Conservation (phyloP, 1,140 invertebrate species). For the Yoshiicerus persimilis region DNA sequence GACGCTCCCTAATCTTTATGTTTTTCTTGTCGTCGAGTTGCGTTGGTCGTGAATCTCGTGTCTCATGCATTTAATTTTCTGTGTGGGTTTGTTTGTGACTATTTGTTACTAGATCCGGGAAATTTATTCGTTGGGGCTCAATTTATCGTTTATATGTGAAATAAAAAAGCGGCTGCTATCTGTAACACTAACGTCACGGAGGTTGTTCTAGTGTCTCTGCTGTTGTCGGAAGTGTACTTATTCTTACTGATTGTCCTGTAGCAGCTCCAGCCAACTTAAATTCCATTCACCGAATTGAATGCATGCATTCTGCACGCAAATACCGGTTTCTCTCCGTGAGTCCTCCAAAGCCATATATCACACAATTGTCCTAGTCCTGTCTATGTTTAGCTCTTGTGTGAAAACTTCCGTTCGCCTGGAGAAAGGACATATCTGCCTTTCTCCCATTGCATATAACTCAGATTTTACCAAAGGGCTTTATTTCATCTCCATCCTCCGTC, state of each 20-base stretch:
- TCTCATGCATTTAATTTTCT: neutral
- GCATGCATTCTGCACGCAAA: neutral
- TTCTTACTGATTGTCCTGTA: neutral
- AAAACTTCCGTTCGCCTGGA: neutral
- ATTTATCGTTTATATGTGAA: neutral
- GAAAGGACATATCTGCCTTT: neutral
- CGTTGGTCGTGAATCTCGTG: neutral
- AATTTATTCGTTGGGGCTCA: neutral
- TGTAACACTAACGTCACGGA: neutral
- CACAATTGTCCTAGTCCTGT: neutral
- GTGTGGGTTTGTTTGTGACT: neutral
- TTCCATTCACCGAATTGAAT: neutral
- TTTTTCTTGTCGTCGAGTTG: neutral
- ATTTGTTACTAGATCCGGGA: neutral
- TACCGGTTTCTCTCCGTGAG: neutral
- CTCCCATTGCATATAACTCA: neutral
- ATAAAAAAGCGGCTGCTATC: neutral
- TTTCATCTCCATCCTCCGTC: neutral
- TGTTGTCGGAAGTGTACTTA: neutral
- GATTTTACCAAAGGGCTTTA: neutral
- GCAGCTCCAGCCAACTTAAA: neutral
- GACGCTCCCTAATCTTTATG: too few relatives aligned
- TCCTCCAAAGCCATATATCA: neutral
- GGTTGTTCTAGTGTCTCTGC: neutral
- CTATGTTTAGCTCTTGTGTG: neutral